Evolutionary conservation across 2,113 vertebrate genomes (phyloP).

Genomic region (Pimephales promelas): DNA sequence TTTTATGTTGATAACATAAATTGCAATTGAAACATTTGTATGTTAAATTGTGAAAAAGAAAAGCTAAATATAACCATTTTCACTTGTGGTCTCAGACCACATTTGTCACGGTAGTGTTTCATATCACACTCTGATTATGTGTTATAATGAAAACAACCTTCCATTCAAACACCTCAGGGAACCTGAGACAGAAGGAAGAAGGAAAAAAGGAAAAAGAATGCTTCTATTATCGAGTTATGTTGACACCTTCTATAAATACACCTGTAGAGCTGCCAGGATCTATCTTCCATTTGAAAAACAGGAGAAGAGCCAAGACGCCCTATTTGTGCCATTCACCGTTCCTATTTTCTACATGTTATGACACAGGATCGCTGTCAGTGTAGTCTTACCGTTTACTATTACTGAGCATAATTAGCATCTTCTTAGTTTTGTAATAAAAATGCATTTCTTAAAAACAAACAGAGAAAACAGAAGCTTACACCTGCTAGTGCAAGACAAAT

Average conservation of each 20-base stretch:
- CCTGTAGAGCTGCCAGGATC: slow-evolving; percentile 17
- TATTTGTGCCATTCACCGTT: neutral
- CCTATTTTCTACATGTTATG: neutral
- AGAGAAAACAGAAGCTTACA: neutral
- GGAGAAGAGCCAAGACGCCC: slow-evolving; percentile 11
- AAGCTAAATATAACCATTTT: neutral
- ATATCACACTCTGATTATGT: slow-evolving; percentile 29
- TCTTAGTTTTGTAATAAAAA: neutral
- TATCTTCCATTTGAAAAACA: neutral
- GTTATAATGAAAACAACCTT: slow-evolving; percentile 28
- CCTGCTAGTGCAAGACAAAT: slow-evolving; percentile 3
- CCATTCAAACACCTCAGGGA: slow-evolving; percentile 4
- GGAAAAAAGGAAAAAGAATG: neutral
- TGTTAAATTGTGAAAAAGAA: neutral
- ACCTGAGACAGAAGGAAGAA: slow-evolving; percentile 8
- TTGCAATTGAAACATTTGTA: neutral
- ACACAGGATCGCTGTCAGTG: neutral
- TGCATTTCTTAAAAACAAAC: neutral
- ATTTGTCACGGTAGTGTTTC: neutral
- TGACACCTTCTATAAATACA: slow-evolving; percentile 42
- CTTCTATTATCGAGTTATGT: slow-evolving; percentile 37
- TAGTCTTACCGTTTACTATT: slow-evolving; percentile 3
- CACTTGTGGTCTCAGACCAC: neutral
- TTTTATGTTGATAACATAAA: neutral
- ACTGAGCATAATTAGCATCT: neutral